Percentiles rank a stretch among this genome's conserved stretches.
Evolutionary conservation across 2,888 invertebrate species (phyloP).

Genomic region (Tolmerus cingulatus): DNA sequence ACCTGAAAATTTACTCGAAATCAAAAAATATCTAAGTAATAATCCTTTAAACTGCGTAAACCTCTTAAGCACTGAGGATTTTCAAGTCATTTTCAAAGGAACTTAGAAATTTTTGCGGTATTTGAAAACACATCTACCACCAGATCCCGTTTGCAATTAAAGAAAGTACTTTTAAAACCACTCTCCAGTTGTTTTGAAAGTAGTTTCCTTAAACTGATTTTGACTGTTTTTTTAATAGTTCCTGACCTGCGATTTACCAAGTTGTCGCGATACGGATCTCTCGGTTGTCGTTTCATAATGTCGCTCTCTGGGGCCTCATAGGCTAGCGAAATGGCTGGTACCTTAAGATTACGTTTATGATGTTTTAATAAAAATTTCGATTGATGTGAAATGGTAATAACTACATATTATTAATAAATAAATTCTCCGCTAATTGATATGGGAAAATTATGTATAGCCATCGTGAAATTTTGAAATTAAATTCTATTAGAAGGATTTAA

Average conservation of each 20-base stretch:
- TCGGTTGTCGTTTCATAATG: constrained; percentile 98
- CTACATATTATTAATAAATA: not conserved
- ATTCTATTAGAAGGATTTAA: not conserved
- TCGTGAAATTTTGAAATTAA: not conserved
- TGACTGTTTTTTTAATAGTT: constrained; percentile 50
- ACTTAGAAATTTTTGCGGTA: constrained; percentile 1
- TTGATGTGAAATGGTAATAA: constrained; percentile 35
- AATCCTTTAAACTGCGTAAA: constrained; percentile 6
- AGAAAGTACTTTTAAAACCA: constrained; percentile 26
- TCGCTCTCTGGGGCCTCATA: constrained; percentile 99
- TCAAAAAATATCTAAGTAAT: not conserved
- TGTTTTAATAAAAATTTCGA: constrained; percentile 31
- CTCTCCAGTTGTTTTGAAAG: constrained; percentile 1
- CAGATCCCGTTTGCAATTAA: constrained; percentile 45
- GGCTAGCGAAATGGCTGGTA: constrained; percentile 98
- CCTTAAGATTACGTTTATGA: constrained; percentile 68
- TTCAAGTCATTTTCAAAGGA: constrained; percentile 49
- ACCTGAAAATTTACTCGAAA: not conserved
- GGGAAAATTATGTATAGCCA: not conserved
- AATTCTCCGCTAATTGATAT: not conserved
- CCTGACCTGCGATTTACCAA: constrained; percentile 96
- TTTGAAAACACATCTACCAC: constrained; percentile 48
- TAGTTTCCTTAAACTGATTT: constrained; percentile 43
- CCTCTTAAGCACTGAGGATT: not conserved
- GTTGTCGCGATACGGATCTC: constrained; percentile 97